phyloP scores from a whole-genome alignment of 2,888 invertebrate species.

The Fissipunctia ypsillon region DNA sequence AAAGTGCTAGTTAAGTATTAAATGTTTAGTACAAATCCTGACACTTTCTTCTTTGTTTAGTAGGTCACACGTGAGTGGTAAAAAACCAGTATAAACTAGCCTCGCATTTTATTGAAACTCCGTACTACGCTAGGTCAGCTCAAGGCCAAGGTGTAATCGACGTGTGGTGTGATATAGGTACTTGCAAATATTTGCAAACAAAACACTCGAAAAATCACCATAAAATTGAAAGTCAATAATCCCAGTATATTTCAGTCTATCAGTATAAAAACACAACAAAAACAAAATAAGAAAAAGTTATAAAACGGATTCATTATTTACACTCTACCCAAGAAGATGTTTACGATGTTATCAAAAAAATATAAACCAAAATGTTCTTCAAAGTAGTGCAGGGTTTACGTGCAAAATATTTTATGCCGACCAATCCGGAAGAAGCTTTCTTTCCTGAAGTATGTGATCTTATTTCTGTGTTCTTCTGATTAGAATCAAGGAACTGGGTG shows the following conservation, averaged over 20 bases:
- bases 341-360: conserved; percentile 64
- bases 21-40: no score
- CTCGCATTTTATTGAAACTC: no score
- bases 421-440: conserved; percentile 29
- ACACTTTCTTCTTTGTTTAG: no score
- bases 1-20: no score
- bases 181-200: not conserved
- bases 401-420: conserved; percentile 56
- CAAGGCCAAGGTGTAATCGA: no score
- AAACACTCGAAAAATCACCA: not conserved
- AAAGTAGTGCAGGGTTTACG: conserved; percentile 50
- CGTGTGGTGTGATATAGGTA: not conserved
- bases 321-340: conserved; percentile 45
- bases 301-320: conserved; percentile 62
- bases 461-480: conserved; percentile 24
- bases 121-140: no score
- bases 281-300: conserved; percentile 47
- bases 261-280: conserved; percentile 42
- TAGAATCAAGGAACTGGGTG: not conserved
- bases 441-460: conserved; percentile 16
- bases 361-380: conserved; percentile 61
- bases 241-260: conserved; percentile 19
- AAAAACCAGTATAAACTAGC: no score
- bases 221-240: conserved; percentile 44
- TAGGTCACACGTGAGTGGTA: no score